A percentile compares a stretch with the other conserved stretches of the same genome.
Evolutionary conservation across 2,888 invertebrate genomes (phyloP).

Genomic region (Thalpophila matura): DNA sequence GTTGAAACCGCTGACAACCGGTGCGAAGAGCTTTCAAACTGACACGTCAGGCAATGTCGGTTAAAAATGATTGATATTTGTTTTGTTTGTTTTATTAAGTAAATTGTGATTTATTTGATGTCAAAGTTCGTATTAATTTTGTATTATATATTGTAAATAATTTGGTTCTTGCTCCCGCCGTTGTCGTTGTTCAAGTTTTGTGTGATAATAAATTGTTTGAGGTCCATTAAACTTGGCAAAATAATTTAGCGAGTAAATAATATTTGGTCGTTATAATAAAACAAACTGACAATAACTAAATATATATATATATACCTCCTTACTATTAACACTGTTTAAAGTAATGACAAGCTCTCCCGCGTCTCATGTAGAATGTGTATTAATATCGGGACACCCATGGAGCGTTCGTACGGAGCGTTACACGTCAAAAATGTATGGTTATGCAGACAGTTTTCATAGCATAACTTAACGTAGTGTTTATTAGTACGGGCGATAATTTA

Average conservation of each 20-base stretch:
- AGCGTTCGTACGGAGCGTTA: too few relatives aligned
- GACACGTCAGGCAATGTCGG: slow-evolving; percentile 9
- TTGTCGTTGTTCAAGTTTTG: neutral
- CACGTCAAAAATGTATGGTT: too few relatives aligned
- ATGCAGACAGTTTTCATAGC: too few relatives aligned
- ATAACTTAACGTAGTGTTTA: too few relatives aligned
- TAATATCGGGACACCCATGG: too few relatives aligned
- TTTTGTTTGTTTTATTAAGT: slow-evolving; percentile 5
- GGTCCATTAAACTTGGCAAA: neutral
- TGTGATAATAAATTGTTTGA: slow-evolving; percentile 7
- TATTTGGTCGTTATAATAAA: too few relatives aligned
- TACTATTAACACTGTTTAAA: too few relatives aligned
- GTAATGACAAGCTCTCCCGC: too few relatives aligned
- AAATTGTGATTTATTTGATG: slow-evolving; percentile 6
- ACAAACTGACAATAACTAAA: too few relatives aligned
- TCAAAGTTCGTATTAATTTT: neutral
- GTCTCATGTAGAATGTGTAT: too few relatives aligned
- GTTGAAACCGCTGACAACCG: slow-evolving; percentile 26
- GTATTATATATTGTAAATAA: neutral
- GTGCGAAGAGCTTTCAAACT: slow-evolving; percentile 17
- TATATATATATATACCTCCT: too few relatives aligned
- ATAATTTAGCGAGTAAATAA: neutral
- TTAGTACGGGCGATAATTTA: too few relatives aligned
- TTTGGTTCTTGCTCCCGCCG: neutral
- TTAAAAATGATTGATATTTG: slow-evolving; percentile 22